phyloP scores from a whole-genome alignment of 2,888 invertebrate species.

The Philonicus albiceps region DNA sequence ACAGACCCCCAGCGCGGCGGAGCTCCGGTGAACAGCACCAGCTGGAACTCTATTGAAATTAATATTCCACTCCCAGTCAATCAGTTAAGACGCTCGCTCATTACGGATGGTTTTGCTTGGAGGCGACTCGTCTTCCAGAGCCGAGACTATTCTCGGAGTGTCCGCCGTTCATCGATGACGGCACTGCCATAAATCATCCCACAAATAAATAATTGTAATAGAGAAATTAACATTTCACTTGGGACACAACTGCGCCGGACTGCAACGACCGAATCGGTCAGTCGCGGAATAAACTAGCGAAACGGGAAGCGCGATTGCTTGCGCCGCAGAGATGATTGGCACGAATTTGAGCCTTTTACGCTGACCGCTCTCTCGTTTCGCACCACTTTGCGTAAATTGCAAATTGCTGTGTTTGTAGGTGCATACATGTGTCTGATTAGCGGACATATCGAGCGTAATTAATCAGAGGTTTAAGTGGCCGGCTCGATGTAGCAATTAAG shows the following conservation, averaged over 20 bases:
- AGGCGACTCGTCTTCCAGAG: not conserved
- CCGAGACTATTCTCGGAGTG: not conserved
- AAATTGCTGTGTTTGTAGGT: not conserved
- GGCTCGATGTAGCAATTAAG: not conserved
- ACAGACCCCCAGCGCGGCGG: not conserved
- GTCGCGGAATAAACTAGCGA: not conserved
- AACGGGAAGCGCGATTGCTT: not conserved
- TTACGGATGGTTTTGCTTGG: not conserved
- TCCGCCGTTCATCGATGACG: not conserved
- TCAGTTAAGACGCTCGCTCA: slow-evolving; percentile 7
- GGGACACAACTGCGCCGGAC: slow-evolving; percentile 4
- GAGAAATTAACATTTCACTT: slow-evolving; percentile 41
- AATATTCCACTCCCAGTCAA: slow-evolving; percentile 16
- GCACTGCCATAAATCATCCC: slow-evolving; percentile 18
- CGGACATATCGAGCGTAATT: slow-evolving; percentile 6
- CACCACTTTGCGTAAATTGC: not conserved
- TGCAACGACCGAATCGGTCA: not conserved
- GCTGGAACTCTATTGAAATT: slow-evolving; percentile 15
- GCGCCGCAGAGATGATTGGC: not conserved
- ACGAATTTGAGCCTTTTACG: not conserved
- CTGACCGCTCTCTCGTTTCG: not conserved
- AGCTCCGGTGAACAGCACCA: not conserved
- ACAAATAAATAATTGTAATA: slow-evolving; percentile 35
- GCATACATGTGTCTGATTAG: not conserved
- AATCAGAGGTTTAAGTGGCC: slow-evolving; percentile 17